These are phyloP conservation scores for Carcinoscorpius rotundicauda DNA, from an alignment of 1,140 invertebrate genomes.

Conservation along the genomic window DNA sequence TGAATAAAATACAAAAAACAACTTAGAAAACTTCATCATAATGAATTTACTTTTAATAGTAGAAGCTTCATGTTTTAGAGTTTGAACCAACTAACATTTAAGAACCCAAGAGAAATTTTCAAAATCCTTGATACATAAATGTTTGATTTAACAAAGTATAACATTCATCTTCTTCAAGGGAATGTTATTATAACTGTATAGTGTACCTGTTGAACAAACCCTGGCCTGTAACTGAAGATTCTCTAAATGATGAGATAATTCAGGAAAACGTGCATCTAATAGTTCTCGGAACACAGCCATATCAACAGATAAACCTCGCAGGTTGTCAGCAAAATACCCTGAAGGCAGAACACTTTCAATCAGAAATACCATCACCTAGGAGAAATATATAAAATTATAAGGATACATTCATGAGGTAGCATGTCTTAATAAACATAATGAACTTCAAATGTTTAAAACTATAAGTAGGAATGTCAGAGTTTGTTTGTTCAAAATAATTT, in stretches of 20 bases:
- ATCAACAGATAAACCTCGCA: constrained; percentile 83
- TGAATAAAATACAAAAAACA: no score
- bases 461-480: neutral
- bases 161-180: no score
- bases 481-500: constrained; percentile 1
- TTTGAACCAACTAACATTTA: no score
- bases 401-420: no score
- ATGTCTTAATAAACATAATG: no score
- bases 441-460: no score
- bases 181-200: neutral
- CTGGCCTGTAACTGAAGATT: constrained; percentile 62
- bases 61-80: no score
- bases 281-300: constrained; percentile 95
- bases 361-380: constrained; percentile 83
- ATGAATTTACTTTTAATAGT: no score
- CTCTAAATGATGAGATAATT: constrained; percentile 76
- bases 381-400: neutral
- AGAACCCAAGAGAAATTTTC: no score
- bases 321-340: constrained; percentile 83
- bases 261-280: constrained; percentile 62
- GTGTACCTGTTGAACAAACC: constrained; percentile 34
- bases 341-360: constrained; percentile 90
- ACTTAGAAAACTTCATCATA: no score
- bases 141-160: no score
- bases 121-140: no score